Conservation (phyloP, 2,113 vertebrate genomes). For the Struthio camelus region DNA sequence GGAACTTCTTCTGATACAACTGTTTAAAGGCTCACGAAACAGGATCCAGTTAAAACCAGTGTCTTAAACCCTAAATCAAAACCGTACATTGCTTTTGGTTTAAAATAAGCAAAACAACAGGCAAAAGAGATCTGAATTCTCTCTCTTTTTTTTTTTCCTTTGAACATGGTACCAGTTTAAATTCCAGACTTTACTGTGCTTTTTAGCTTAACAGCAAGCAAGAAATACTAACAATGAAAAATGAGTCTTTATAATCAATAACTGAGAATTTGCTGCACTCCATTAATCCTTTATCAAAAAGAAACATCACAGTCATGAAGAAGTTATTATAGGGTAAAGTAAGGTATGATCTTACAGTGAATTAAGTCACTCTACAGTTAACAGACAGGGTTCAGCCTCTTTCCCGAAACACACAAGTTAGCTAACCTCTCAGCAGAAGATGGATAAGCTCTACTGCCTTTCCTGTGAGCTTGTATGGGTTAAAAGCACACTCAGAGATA, state of each 20-base stretch:
- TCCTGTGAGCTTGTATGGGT: neutral
- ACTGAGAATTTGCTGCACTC: neutral
- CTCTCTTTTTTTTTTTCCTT: neutral
- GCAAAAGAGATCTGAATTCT: neutral
- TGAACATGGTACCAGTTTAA: neutral
- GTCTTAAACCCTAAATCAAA: neutral
- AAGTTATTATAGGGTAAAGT: neutral
- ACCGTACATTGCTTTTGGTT: neutral
- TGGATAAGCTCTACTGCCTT: neutral
- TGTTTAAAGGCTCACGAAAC: neutral
- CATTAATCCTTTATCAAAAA: slow-evolving; percentile 1
- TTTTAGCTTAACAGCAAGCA: neutral
- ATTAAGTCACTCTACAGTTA: neutral
- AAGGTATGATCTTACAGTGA: neutral
- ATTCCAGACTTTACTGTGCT: neutral
- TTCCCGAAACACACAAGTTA: neutral
- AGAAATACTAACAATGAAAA: slow-evolving; percentile 22
- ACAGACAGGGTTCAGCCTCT: neutral
- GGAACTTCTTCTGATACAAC: neutral
- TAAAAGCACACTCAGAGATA: neutral
- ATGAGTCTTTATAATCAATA: slow-evolving; percentile 8
- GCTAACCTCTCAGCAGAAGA: neutral
- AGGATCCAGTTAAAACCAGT: neutral
- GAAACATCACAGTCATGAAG: neutral
- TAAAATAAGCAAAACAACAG: neutral